phyloP scores from a whole-genome alignment of 2,797 vertebrate species.

The Saxicola maurus region DNA sequence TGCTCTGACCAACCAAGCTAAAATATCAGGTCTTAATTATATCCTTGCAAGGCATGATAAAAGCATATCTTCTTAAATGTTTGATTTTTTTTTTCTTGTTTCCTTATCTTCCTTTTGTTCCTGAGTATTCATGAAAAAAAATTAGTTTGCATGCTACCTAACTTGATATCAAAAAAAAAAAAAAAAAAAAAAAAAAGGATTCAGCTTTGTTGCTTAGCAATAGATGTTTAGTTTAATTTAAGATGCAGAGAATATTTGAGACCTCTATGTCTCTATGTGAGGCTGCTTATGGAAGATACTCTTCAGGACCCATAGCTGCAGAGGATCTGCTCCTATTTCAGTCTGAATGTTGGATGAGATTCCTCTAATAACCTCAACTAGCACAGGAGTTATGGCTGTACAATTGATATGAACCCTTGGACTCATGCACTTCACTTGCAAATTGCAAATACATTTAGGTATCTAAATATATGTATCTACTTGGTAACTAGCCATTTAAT shows the following conservation, averaged over 20 bases:
- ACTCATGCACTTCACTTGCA: background rate
- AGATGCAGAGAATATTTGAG: background rate
- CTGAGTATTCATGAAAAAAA: background rate
- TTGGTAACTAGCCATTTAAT: background rate
- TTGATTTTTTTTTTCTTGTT: background rate
- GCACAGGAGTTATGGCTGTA: background rate
- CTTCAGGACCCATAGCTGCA: background rate
- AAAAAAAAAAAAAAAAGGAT: fast-evolving
- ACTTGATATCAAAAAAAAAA: fast-evolving
- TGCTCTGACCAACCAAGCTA: background rate
- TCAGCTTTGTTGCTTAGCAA: background rate
- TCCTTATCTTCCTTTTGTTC: background rate
- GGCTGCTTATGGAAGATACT: background rate
- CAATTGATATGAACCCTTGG: background rate
- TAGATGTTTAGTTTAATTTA: background rate
- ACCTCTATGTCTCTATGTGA: fast-evolving
- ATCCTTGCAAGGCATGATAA: background rate
- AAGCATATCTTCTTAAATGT: background rate
- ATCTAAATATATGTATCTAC: background rate
- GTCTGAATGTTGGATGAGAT: background rate
- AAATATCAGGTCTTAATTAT: background rate
- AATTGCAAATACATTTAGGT: background rate
- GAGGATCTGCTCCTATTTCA: background rate
- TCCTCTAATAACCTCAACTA: background rate
- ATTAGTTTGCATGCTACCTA: background rate